Base-by-base conservation (phyloP, 2,888 invertebrate species). In the Apamea sordens region DNA sequence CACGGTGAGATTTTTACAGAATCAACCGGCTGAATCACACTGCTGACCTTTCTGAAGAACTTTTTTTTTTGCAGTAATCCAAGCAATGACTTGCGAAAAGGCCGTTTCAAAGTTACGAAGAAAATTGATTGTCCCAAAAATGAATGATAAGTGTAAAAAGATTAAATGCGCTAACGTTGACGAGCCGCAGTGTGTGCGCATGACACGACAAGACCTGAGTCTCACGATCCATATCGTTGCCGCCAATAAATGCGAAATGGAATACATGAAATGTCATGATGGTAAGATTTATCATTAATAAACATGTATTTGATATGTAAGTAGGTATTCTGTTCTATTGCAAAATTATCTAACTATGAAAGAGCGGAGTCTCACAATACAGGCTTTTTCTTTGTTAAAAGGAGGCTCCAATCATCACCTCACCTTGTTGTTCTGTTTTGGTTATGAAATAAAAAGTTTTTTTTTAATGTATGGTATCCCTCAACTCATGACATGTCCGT, bases 221-320 rank as follows among this genome's bases (percentile, higher is more conserved):
- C 0, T 84, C 65, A 10, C 88, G 59, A 44, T 89, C 85, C 4
- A 79, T 88, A 5, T 89, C 0, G 76, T 91, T 0, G 91, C 92
- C 61, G 47, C 92, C 0, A 95, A 94, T 73, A 91, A 92, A 83
- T 95, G 95, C 24, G 94, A 95, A 86, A 79, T 94, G 73, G 86
- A 92, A 2, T 94, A 92, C 59, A 83, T 91, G 36, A 92, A 91
- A 53, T 95, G 95, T 67, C 89, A 93, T 79, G 85, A 91, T 84
- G 93, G 95, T 94, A 88, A 85, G 80, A 32, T 53, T 13, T 0
- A 11, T 47, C 0, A 11, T 28, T 36, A 36, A 5, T 36, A 36
- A 36, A 36, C 36, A 36, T 36, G 36, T 36, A 36, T 36, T 36
- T 32, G 32, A 32, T 32, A 32, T 32, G 32, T 32, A 32, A 32